Evolutionary conservation across 2,113 vertebrate genomes (phyloP), one percentile per base, ranked within the genome.

Genomic region (Phalacrocorax aristotelis): DNA sequence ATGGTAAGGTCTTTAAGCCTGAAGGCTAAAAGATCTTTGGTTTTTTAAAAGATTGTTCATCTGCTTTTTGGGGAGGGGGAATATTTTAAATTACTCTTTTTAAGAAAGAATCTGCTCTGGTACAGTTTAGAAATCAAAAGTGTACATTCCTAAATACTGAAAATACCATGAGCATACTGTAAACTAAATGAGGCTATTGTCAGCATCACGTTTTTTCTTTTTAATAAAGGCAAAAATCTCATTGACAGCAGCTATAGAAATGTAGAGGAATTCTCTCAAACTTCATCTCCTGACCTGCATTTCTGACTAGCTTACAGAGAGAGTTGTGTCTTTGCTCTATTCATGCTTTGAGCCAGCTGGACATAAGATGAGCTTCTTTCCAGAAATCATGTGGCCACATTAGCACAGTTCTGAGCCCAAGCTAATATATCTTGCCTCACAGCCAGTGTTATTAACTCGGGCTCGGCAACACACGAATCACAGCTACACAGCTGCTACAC

Each of bases 361-460:
- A 82, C 12, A 0, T 13, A 71, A 71, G 42, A 82, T 26, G 48
- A 57, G 52, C 78, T 51, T 75, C 89, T 95, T 95, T 82, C 87
- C 89, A 94, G 94, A 91, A 91, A 75, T 71, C 83, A 49, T 72
- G 89, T 79, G 68, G 87, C 69, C 81, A 60, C 61, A 71, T 38
- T 42, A 87, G 81, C 74, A n/a, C 23, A 68, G 57, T 51, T 86
- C 38, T 84, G 83, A 89, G 84, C 91, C 69, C 87, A 54, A 34
- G 48, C 32, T 84, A 27, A 75, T 29, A 29, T 1, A 30, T 9
- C 32, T 32, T 58, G 51, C 83, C 74, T 91, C 7, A 1, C 69
- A 86, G 75, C 64, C 89, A 94, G 65, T 52, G n/a, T 71, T 40
- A 26, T 29, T 48, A 87, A 36, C 57, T 79, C 69, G 1, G 9